A percentile compares a stretch with the other conserved stretches of the same genome.
These are phyloP conservation scores for Thymelicus acteon DNA, from an alignment of 2,888 invertebrate genomes.

Conservation along the genomic window DNA sequence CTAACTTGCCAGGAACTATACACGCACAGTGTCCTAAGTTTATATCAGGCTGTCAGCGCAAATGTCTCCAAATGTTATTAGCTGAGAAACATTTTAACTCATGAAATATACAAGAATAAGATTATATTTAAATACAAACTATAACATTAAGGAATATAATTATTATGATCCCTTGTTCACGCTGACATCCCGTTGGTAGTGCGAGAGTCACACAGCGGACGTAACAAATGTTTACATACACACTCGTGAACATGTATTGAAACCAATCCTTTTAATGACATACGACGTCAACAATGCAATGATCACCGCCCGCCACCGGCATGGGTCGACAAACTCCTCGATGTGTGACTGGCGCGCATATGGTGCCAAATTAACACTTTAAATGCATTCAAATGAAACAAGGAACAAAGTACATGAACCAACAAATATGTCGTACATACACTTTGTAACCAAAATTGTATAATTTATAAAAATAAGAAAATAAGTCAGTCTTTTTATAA, in stretches of 20 bases:
- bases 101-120: background rate
- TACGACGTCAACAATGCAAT: background rate
- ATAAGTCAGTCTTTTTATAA: no score
- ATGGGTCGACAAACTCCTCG: background rate
- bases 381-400: background rate
- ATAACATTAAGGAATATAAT: no score
- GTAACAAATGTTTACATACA: background rate
- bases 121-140: no score
- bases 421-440: background rate
- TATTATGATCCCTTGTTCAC: background rate
- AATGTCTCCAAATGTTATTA: background rate
- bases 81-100: no score
- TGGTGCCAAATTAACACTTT: background rate
- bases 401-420: background rate
- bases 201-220: constrained; percentile 10
- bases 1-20: background rate
- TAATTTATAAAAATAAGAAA: background rate
- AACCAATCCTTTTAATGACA: background rate
- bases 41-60: background rate
- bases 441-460: no score
- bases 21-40: background rate
- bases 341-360: constrained; percentile 7
- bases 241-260: constrained; percentile 7
- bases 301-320: no score
- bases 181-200: background rate